Percentiles rank a stretch among this genome's conserved stretches.
These are phyloP conservation scores for Drosophila tristis DNA, from an alignment of 1,140 invertebrate species.

Conservation along the genomic window DNA sequence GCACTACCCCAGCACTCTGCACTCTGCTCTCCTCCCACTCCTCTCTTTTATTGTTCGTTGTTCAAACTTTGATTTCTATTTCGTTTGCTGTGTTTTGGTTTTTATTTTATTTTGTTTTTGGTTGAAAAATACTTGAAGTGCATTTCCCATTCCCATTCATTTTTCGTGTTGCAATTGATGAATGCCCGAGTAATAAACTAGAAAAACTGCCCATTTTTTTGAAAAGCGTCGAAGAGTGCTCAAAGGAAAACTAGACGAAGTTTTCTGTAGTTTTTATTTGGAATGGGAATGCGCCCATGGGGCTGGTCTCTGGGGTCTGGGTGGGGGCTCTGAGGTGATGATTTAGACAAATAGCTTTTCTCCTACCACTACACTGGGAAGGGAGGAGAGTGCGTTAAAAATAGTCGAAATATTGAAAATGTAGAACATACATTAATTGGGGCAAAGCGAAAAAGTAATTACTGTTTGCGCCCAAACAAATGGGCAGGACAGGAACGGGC, in stretches of 20 bases:
- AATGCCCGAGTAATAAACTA: constrained; percentile 71
- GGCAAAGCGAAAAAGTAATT: constrained; percentile 38
- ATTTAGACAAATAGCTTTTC: constrained; percentile 65
- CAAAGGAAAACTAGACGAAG: constrained; percentile 11
- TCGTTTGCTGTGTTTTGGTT: constrained; percentile 29
- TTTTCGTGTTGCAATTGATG: constrained; percentile 63
- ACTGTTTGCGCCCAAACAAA: background rate
- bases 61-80: constrained; percentile 58
- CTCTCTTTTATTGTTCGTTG: constrained; percentile 27
- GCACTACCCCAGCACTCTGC: no score
- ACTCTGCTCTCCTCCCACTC: background rate
- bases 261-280: no score
- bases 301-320: background rate
- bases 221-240: constrained; percentile 26
- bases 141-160: constrained; percentile 37
- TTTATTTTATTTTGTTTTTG: constrained; percentile 24
- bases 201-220: constrained; percentile 61
- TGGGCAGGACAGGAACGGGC: background rate
- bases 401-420: constrained; percentile 64
- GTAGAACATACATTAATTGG: constrained; percentile 16
- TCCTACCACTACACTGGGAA: constrained; percentile 8
- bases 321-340: constrained; percentile 23
- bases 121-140: constrained; percentile 58
- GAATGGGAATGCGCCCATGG: background rate
- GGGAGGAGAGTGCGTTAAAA: constrained; percentile 50